Percentiles rank a stretch among this genome's conserved stretches.
phyloP scores from a whole-genome alignment of 2,113 vertebrate species.

The Pseudonaja textilis region DNA sequence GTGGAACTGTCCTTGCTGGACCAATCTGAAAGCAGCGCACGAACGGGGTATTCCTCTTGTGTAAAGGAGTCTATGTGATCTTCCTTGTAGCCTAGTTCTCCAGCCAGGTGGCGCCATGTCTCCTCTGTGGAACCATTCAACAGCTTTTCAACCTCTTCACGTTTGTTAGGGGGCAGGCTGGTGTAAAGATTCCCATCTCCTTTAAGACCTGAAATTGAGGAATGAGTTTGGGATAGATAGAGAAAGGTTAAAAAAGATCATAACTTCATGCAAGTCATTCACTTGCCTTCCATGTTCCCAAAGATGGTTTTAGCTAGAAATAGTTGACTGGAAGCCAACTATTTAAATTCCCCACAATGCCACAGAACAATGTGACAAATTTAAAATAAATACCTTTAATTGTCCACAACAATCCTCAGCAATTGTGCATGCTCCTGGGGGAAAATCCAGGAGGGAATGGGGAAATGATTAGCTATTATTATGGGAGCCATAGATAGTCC shows the following conservation, averaged over 20 bases:
- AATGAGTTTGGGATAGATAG: not conserved
- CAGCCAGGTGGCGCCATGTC: slow-evolving; percentile 88
- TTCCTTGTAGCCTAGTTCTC: slow-evolving; percentile 89
- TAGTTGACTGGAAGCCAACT: not conserved
- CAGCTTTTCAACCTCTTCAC: slow-evolving; percentile 91
- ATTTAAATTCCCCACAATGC: not conserved
- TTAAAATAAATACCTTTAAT: not conserved
- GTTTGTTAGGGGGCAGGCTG: slow-evolving; percentile 80
- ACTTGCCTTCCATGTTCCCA: not conserved
- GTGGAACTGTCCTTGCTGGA: slow-evolving; percentile 86
- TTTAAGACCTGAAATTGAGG: slow-evolving; percentile 72
- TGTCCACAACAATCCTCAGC: not conserved
- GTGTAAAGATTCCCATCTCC: slow-evolving; percentile 78
- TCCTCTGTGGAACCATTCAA: slow-evolving; percentile 80
- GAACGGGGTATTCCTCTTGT: slow-evolving; percentile 80
- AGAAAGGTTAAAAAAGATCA: not conserved
- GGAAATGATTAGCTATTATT: not conserved
- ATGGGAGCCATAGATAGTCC: not conserved
- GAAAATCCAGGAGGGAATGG: not conserved
- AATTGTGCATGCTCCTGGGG: not conserved
- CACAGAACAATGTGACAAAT: not conserved
- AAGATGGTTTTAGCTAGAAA: not conserved
- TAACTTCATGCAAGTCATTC: not conserved
- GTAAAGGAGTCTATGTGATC: slow-evolving; percentile 87
- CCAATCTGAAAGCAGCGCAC: slow-evolving; percentile 88